Base-by-base conservation (phyloP, 2,888 invertebrate genomes). In the Apotomis betuletana region DNA sequence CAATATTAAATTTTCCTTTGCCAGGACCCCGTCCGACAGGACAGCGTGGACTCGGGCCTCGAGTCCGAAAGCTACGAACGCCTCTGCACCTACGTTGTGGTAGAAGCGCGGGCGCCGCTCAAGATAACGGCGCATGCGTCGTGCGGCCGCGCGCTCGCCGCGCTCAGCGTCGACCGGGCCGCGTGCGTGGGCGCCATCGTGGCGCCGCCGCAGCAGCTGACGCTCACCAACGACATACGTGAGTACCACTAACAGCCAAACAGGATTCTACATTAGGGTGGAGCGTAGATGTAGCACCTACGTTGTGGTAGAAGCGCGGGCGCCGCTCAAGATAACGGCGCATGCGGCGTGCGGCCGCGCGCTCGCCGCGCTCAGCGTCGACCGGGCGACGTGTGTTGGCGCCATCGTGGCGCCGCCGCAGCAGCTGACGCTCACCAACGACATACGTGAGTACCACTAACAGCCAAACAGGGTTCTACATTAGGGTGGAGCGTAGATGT, bases 121-220 rank as follows among this genome's bases (percentile, higher is more conserved):
- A 95, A 96, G 77, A 79, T 96, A 2, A 96, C 96, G 0, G 81
- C 97, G 44, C 96, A 96, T 0, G 96, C 96, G 3, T 75, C 94
- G 89, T 81, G 94, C 90, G 94, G 97, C 5, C 91, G 94, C 68
- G 94, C 95, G 4, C 79, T 96, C 58, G 90, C 93, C 8, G 85
- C 88, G 46, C 79, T 90, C 57, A 77, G 83, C 0, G 80, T 85
- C 74, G 90, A 90, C 69, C 77, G 90, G 5, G 78, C 87, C 27
- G 94, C 92, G 49, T 79, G 94, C 74, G 86, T 94, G 57, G 80
- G 82, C 3, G 89, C 89, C 10, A 86, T 90, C 12, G 90, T 88
- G 2, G 81, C 86, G 0, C 83, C 83, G 0, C 84, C 87, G 36
- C 78, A 79, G 46, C 85, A 83, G 0, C 74, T 90, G 10, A 89